Base-by-base conservation (phyloP, 2,113 vertebrate genomes). In the Peromyscus polionotus region DNA sequence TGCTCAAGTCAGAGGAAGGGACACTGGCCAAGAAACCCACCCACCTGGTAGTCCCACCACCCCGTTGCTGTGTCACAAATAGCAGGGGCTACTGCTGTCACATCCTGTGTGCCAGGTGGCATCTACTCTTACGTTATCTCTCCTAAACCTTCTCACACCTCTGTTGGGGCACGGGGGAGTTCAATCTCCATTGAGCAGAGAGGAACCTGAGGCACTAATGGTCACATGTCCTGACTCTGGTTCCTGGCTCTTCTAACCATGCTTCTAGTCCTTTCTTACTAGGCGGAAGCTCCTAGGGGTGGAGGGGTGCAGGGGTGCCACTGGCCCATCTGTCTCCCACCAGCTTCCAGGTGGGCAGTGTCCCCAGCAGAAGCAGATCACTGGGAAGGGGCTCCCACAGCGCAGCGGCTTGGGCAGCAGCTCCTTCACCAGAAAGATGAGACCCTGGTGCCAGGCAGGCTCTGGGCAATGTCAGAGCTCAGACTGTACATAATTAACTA, bases 401-500 rank as follows among this genome's bases (percentile, higher is more conserved):
- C 68, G 51, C 16, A n/a, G 42, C 1, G 0, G 28, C 63, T 13
- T 42, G 24, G 68, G 54, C 1, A 2, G 57, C 36, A 80, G 91
- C 39, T 26, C 22, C 59, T 70, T 28, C 26, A 28, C 16, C 19
- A 33, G n/a, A 68, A 84, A 96, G 76, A 70, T 3, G 0, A 3
- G 51, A 36, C 68, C 45, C 7, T 0, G 31, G 1, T 54, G 75
- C 95, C 65, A 8, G 48, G 57, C 90, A 13, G 54, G 63, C 88
- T 75, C 36, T 63, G 20, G 61, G 48, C 3, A 0, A 11, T 4
- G 5, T 20, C 3, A 45, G 42, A 75, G 59, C 95, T 73, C 81
- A 63, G 59, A 93, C 79, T 96, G 90, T 63, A 79, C 94, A 95
- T 97, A 94, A 88, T 97, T 8, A 88, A 88, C 90, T 96, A 77